Percentiles rank a stretch among this genome's conserved stretches.
These are phyloP conservation scores for Trachelus troglodyta DNA, from an alignment of 2,888 invertebrate species.

Conservation along the genomic window DNA sequence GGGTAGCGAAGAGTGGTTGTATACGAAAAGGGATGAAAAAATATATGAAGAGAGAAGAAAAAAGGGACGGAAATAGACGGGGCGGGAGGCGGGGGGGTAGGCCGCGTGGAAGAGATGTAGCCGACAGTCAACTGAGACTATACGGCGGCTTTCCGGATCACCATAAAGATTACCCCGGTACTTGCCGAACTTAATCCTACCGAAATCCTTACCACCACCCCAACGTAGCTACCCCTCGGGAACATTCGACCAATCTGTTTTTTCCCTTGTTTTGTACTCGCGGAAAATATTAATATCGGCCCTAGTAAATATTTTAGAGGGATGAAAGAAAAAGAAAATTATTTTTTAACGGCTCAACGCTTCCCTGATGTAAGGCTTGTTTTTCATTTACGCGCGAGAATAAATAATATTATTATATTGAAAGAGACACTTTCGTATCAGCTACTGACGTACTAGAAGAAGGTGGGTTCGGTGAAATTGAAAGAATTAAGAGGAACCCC, in stretches of 20 bases:
- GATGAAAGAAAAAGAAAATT: no score
- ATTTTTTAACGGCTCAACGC: no score
- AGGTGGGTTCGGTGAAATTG: background rate
- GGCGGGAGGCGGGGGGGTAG: no score
- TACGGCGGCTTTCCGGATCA: slow-evolving; percentile 7
- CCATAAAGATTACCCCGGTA: slow-evolving; percentile 7
- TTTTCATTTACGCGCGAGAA: background rate
- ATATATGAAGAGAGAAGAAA: no score
- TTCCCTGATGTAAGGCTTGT: background rate
- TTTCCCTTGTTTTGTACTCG: background rate
- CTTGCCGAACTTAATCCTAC: slow-evolving; percentile 5
- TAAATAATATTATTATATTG: no score
- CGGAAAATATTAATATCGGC: background rate
- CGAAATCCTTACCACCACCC: background rate
- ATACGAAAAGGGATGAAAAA: no score
- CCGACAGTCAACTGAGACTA: slow-evolving; percentile 5
- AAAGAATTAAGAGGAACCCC: background rate
- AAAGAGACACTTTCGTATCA: no score
- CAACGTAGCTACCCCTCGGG: background rate
- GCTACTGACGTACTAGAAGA: no score
- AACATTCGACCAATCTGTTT: background rate
- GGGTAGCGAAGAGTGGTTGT: background rate
- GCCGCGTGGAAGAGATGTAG: background rate
- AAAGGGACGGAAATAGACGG: no score
- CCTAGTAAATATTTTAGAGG: no score